These are phyloP conservation scores for Corythornis madagascariensis DNA, from an alignment of 2,113 vertebrate species.

Conservation along the genomic window DNA sequence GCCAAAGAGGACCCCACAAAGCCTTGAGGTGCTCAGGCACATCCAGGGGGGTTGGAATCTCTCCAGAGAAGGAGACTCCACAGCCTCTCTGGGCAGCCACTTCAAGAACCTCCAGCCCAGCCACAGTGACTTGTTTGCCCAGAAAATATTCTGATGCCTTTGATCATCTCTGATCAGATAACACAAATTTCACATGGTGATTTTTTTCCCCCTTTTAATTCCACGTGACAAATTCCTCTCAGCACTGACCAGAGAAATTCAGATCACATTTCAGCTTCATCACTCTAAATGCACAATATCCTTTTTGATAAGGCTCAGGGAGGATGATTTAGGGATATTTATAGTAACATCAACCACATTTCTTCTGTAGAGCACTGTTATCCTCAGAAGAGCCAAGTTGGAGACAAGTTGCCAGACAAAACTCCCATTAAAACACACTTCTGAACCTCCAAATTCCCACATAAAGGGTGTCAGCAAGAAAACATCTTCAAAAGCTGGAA, in stretches of 20 bases:
- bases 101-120: not conserved
- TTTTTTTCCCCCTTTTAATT: not conserved
- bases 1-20: accelerated
- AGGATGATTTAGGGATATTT: not conserved
- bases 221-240: not conserved
- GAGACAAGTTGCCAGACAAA: not conserved
- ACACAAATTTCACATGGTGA: accelerated
- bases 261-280: not conserved
- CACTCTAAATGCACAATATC: not conserved
- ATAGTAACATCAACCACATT: not conserved
- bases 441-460: not conserved
- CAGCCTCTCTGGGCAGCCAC: too few relatives aligned
- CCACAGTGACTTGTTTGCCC: not conserved
- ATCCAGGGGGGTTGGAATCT: too few relatives aligned
- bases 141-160: not conserved
- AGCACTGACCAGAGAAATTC: not conserved
- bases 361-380: not conserved
- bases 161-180: not conserved
- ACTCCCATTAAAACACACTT: not conserved
- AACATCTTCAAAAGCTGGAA: not conserved
- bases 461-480: not conserved
- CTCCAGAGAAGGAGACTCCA: too few relatives aligned
- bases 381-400: not conserved
- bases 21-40: not conserved
- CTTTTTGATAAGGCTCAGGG: not conserved